These are phyloP conservation scores for Anhinga anhinga DNA, from an alignment of 2,113 vertebrate genomes.

Conservation along the genomic window DNA sequence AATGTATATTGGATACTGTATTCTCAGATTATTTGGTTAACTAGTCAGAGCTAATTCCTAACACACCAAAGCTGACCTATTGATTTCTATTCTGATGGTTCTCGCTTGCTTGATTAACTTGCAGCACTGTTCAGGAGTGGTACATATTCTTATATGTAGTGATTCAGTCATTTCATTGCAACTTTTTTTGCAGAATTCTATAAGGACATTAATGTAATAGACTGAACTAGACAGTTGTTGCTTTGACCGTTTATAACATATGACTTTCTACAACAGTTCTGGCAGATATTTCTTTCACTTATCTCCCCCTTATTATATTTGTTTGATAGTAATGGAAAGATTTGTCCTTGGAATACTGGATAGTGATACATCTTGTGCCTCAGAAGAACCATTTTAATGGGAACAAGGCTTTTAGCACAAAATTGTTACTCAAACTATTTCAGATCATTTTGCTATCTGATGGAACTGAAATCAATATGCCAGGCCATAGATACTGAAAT, in stretches of 20 bases:
- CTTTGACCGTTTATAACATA: neutral
- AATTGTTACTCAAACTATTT: slow-evolving; percentile 29
- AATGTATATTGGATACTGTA: neutral
- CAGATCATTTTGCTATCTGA: neutral
- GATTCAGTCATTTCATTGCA: neutral
- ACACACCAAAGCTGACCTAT: neutral
- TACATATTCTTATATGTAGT: neutral
- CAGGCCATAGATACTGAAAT: neutral
- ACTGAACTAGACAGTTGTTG: neutral
- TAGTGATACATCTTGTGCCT: neutral
- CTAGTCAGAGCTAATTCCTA: neutral
- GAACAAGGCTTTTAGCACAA: slow-evolving; percentile 17
- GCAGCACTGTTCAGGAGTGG: neutral
- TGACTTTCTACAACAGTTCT: neutral
- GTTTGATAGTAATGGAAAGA: neutral
- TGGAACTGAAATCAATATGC: slow-evolving; percentile 31
- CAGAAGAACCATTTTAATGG: neutral
- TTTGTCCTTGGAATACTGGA: neutral
- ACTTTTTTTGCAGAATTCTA: neutral
- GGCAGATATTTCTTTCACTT: neutral
- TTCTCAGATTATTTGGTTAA: neutral
- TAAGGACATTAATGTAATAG: neutral
- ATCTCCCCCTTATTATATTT: neutral
- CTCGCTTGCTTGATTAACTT: neutral
- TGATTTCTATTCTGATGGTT: neutral